Conservation (phyloP, 1,140 invertebrate species). For the Spodoptera frugiperda region DNA sequence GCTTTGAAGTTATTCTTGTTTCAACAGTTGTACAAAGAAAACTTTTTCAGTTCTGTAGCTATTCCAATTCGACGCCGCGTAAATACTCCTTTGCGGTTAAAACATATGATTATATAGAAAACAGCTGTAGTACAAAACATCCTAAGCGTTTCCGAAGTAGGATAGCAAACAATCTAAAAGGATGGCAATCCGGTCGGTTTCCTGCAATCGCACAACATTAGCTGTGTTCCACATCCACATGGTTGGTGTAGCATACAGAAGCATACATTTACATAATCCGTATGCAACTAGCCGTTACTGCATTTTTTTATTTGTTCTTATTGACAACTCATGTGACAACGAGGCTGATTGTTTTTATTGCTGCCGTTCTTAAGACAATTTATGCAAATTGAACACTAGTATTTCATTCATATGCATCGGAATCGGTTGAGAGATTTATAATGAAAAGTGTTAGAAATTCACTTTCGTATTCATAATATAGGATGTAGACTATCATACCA, state of each 20-base stretch:
- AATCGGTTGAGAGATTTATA: no score
- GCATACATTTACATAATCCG: slow-evolving; percentile 10
- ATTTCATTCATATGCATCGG: no score
- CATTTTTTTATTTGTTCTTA: neutral
- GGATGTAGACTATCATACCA: neutral
- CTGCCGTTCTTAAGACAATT: no score
- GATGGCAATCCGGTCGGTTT: slow-evolving; percentile 27
- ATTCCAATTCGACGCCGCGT: neutral
- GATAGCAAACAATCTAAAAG: slow-evolving; percentile 1
- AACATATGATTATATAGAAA: neutral
- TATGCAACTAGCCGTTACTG: slow-evolving; percentile 18
- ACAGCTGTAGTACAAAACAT: neutral
- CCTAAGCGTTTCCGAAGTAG: neutral
- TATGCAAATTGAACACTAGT: no score
- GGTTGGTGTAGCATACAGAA: slow-evolving; percentile 10
- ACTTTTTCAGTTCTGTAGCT: neutral
- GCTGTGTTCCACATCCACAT: slow-evolving; percentile 6
- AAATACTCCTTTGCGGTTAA: neutral
- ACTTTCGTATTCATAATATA: no score
- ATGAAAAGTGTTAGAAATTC: no score
- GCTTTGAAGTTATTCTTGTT: slow-evolving; percentile 14
- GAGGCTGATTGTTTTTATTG: neutral
- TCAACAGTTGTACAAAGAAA: neutral
- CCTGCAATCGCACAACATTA: neutral
- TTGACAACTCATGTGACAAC: neutral